Evolutionary conservation across 2,888 invertebrate genomes (phyloP).

Genomic region (Netelia fuscicornis): DNA sequence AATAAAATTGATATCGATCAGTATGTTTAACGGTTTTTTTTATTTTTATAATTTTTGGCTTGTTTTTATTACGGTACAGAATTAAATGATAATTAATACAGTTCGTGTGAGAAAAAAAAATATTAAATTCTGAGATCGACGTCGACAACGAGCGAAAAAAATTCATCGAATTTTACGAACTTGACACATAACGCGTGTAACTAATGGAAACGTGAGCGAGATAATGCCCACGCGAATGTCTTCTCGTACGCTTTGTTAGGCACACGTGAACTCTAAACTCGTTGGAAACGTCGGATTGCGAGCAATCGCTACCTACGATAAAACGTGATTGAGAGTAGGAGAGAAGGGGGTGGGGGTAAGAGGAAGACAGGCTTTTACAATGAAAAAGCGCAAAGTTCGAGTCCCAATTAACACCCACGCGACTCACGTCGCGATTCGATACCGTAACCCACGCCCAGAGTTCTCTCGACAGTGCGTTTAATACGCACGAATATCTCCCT

Average conservation of each 20-base stretch:
- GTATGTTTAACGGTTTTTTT: no score
- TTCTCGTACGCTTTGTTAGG: conserved; percentile 23
- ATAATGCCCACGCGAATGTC: conserved; percentile 54
- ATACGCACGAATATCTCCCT: conserved; percentile 49
- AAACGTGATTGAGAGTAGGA: not conserved
- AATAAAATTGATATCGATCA: no score
- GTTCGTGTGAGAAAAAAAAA: not conserved
- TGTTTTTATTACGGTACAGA: no score
- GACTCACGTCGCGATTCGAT: conserved; percentile 34
- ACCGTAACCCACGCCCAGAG: conserved; percentile 62
- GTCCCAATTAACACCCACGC: conserved; percentile 72
- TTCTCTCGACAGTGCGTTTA: conserved; percentile 36
- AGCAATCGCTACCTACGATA: conserved; percentile 61
- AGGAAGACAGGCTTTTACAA: conserved; percentile 45
- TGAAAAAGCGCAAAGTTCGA: conserved; percentile 64
- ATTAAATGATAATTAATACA: no score
- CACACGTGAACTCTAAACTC: conserved; percentile 56
- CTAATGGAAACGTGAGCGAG: conserved; percentile 17
- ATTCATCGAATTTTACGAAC: conserved; percentile 14
- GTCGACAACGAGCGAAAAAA: not conserved
- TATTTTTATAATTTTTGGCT: no score
- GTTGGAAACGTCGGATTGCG: conserved; percentile 42
- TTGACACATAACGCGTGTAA: not conserved
- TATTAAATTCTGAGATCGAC: not conserved
- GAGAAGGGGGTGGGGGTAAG: no score